Evolutionary conservation across 2,797 vertebrate species (phyloP).

Genomic region (Vipera ursinii): DNA sequence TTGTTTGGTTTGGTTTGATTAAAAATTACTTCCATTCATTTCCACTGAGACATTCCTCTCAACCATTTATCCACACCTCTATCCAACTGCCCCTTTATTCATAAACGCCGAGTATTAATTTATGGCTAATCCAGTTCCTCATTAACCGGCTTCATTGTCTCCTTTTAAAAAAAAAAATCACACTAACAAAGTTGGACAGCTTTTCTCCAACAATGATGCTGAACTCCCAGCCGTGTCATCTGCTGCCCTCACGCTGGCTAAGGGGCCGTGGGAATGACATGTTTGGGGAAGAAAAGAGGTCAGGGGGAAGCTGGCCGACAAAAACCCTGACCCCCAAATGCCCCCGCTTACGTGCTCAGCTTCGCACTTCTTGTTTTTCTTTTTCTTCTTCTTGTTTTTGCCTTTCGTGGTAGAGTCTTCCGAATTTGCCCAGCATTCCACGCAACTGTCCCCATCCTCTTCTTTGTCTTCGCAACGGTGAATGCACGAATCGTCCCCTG

Average conservation of each 20-base stretch:
- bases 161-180: neutral
- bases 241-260: neutral
- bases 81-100: neutral
- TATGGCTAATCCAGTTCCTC: neutral
- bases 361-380: conserved; percentile 81
- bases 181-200: neutral
- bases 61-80: neutral
- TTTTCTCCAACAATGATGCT: neutral
- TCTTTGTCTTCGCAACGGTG: conserved; percentile 86
- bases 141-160: neutral
- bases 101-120: neutral
- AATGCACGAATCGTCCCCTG: conserved; percentile 81
- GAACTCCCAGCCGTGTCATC: neutral
- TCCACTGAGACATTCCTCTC: neutral
- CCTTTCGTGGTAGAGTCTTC: conserved; percentile 81
- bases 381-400: conserved; percentile 97
- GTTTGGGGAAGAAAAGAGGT: neutral
- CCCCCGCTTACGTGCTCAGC: neutral
- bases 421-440: conserved; percentile 89
- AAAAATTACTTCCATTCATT: neutral
- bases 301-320: neutral
- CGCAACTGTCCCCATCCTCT: conserved; percentile 88
- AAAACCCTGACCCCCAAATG: neutral
- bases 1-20: neutral
- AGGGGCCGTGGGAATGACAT: neutral